Evolutionary conservation across 2,113 vertebrate genomes (phyloP).

Genomic region (Copsychus sechellarum): DNA sequence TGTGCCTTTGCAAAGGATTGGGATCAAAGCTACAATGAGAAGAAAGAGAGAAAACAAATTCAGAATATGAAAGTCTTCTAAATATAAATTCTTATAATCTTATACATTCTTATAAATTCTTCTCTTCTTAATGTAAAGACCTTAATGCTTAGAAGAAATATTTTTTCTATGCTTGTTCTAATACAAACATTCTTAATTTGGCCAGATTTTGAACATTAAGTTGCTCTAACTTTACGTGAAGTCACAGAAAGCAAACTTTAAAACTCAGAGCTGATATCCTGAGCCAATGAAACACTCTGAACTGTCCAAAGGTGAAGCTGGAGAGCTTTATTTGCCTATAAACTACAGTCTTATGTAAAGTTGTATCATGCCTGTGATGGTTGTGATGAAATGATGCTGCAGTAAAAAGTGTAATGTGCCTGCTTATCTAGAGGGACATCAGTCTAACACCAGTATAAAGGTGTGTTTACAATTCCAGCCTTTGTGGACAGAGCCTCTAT

Average conservation of each 20-base stretch:
- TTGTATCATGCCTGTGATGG: neutral
- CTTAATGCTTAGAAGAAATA: neutral
- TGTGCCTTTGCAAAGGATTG: slow-evolving; percentile 88
- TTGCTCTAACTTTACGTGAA: neutral
- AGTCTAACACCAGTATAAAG: neutral
- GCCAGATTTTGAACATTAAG: neutral
- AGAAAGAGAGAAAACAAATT: slow-evolving; percentile 4
- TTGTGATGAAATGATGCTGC: slow-evolving; percentile 18
- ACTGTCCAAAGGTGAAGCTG: neutral
- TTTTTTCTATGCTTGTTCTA: neutral
- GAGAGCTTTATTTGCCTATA: neutral
- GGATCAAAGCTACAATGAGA: slow-evolving; percentile 82
- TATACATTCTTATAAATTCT: no score
- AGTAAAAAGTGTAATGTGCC: neutral
- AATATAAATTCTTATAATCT: neutral
- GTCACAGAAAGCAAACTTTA: neutral
- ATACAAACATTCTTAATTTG: neutral
- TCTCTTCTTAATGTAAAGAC: neutral
- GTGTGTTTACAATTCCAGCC: neutral
- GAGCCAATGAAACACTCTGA: neutral
- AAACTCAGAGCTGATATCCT: neutral
- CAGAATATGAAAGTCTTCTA: neutral
- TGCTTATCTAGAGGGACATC: slow-evolving; percentile 5
- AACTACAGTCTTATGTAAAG: neutral
- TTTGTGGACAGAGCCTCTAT: neutral